A percentile compares a stretch with the other conserved stretches of the same genome.
Evolutionary conservation across 2,888 invertebrate species (phyloP).

Genomic region (Hirtodrosophila cameraria): DNA sequence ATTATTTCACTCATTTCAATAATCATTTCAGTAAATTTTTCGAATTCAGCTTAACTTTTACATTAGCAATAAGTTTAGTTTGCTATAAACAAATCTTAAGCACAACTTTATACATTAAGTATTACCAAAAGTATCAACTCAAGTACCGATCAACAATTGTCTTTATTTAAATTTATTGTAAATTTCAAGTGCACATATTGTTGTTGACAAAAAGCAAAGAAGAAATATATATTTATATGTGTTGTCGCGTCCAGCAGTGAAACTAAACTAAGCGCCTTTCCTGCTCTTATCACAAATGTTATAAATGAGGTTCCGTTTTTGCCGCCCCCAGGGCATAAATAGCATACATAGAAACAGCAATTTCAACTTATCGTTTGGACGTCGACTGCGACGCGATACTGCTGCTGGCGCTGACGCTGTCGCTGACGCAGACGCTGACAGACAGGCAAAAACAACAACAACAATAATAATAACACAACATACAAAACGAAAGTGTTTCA

Average conservation of each 20-base stretch:
- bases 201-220: no score
- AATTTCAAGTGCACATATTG: slow-evolving; percentile 1
- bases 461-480: slow-evolving; percentile 17
- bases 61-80: no score
- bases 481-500: slow-evolving; percentile 66
- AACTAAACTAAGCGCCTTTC: slow-evolving; percentile 46
- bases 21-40: no score
- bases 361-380: slow-evolving; percentile 53
- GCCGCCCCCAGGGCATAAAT: slow-evolving; percentile 20
- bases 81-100: no score
- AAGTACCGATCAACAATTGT: neutral
- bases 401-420: slow-evolving; percentile 8
- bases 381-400: slow-evolving; percentile 8
- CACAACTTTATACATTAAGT: no score
- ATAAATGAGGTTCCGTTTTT: slow-evolving; percentile 48
- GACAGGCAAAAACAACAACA: slow-evolving; percentile 35
- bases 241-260: slow-evolving; percentile 36
- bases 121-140: no score
- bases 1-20: no score
- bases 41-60: no score
- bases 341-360: slow-evolving; percentile 36
- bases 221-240: slow-evolving; percentile 16
- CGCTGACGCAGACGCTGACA: slow-evolving; percentile 36
- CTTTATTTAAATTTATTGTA: neutral
- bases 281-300: slow-evolving; percentile 51